Evolutionary conservation across 2,797 vertebrate genomes (phyloP).

Genomic region (Pipistrellus pipistrellus): DNA sequence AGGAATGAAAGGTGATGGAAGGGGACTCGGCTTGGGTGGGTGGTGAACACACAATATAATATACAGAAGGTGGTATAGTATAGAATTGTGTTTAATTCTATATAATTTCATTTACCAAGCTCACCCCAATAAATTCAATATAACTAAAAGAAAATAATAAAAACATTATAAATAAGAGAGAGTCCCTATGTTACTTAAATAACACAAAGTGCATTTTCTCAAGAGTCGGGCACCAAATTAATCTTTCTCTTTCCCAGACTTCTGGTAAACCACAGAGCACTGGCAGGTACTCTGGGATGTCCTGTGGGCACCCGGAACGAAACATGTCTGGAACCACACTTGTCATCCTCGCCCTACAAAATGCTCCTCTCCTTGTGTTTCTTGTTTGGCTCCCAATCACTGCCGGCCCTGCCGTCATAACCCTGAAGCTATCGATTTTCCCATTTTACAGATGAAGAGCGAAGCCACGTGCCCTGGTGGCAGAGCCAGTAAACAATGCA

Average conservation of each 20-base stretch:
- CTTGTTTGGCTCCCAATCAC: background rate
- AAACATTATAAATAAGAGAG: background rate
- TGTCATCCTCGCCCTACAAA: background rate
- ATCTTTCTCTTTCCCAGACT: background rate
- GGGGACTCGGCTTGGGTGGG: background rate
- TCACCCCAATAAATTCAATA: background rate
- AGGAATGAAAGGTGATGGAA: background rate
- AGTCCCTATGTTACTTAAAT: background rate
- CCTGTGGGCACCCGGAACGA: background rate
- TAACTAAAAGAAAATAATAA: background rate
- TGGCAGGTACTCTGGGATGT: background rate
- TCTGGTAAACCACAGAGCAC: background rate
- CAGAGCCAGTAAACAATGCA: background rate
- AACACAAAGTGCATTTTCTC: background rate
- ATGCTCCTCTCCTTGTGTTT: background rate
- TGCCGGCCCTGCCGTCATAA: background rate
- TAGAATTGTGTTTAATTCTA: background rate
- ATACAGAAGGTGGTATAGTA: background rate
- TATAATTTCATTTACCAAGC: background rate
- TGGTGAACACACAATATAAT: background rate
- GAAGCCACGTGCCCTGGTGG: background rate
- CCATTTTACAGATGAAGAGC: constrained; percentile 55
- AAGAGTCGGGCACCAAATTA: background rate
- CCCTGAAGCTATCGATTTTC: background rate
- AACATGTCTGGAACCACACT: background rate